A percentile compares a stretch with the other conserved stretches of the same genome.
Conservation (phyloP, 1,140 invertebrate species). For the Halesus radiatus region DNA sequence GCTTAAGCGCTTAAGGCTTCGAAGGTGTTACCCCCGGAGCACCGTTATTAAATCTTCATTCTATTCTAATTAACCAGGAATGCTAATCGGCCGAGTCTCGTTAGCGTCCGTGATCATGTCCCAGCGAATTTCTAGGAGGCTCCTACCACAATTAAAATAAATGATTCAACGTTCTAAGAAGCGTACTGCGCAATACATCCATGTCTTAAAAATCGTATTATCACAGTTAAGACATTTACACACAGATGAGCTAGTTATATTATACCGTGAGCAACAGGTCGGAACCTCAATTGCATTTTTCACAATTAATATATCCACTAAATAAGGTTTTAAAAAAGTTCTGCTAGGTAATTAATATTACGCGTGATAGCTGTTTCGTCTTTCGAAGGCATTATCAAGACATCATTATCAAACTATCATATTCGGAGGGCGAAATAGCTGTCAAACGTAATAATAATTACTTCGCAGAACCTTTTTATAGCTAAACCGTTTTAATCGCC, state of each 20-base stretch:
- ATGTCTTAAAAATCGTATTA: background rate
- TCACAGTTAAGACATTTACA: no score
- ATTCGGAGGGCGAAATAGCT: no score
- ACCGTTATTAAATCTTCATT: conserved; percentile 5
- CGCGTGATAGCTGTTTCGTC: no score
- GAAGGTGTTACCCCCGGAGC: background rate
- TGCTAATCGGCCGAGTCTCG: background rate
- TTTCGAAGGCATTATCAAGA: no score
- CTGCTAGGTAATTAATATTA: no score
- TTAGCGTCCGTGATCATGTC: background rate
- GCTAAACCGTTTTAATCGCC: no score
- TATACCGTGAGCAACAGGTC: background rate
- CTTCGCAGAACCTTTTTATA: no score
- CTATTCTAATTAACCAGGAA: conserved; percentile 16
- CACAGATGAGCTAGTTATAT: no score
- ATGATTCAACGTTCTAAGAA: background rate
- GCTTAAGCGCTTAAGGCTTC: background rate
- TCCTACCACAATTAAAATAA: background rate
- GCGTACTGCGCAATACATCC: background rate
- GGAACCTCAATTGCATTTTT: background rate
- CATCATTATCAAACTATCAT: no score
- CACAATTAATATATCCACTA: no score
- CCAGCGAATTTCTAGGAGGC: background rate
- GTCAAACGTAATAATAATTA: no score
- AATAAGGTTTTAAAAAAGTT: no score